Conservation (phyloP, 2,797 vertebrate species). For the Poecilia gillii region DNA sequence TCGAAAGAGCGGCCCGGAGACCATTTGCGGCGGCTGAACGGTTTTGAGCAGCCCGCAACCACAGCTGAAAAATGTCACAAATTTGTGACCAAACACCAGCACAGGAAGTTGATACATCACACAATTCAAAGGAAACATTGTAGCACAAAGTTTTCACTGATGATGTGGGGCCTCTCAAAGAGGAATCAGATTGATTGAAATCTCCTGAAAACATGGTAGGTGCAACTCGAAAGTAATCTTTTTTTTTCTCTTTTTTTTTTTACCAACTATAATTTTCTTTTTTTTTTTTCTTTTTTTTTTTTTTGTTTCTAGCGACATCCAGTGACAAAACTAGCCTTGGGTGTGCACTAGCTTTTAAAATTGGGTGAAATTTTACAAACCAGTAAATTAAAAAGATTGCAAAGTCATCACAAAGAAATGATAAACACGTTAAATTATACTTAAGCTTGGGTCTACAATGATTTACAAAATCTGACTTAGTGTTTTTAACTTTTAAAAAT, state of each 20-base stretch:
- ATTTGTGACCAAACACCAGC: slow-evolving; percentile 1
- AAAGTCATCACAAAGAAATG: background rate
- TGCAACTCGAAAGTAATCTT: background rate
- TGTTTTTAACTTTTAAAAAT: background rate
- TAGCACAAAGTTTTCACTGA: background rate
- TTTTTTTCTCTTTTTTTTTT: background rate
- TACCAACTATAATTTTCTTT: background rate
- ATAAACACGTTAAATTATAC: background rate
- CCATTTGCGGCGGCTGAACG: background rate
- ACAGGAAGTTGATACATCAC: background rate
- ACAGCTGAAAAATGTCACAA: background rate
- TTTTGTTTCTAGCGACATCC: background rate
- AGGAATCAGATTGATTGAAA: background rate
- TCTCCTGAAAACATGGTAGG: background rate
- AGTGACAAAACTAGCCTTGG: background rate
- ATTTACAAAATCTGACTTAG: background rate
- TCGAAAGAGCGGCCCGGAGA: background rate
- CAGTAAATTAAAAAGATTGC: background rate
- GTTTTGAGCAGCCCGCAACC: background rate
- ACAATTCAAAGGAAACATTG: background rate
- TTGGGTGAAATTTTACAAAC: background rate
- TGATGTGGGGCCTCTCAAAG: background rate
- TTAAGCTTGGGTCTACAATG: background rate
- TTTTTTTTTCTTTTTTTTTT: background rate
- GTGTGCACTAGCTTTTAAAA: background rate